Evolutionary conservation across 2,113 vertebrate genomes (phyloP).

Genomic region (Apeltes quadracus): DNA sequence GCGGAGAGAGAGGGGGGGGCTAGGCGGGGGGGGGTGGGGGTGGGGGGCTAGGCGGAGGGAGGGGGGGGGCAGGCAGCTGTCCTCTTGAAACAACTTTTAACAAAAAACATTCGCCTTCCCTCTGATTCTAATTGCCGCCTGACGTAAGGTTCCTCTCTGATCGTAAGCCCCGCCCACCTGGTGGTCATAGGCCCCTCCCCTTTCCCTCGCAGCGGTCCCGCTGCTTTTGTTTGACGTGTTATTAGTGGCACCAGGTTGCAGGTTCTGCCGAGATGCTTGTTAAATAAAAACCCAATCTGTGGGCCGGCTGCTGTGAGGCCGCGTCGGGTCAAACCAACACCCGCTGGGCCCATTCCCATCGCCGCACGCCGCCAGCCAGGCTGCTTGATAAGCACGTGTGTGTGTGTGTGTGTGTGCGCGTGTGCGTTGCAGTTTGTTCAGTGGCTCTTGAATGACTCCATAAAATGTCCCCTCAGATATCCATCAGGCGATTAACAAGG

Average conservation of each 20-base stretch:
- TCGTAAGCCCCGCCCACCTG: neutral
- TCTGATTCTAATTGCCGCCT: too few relatives aligned
- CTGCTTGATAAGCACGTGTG: conserved; percentile 6
- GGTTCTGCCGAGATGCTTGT: conserved; percentile 52
- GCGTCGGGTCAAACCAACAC: conserved; percentile 35
- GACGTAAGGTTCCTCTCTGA: too few relatives aligned
- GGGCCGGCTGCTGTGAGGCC: conserved; percentile 37
- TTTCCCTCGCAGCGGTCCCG: too few relatives aligned
- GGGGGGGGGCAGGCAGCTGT: conserved; percentile 42
- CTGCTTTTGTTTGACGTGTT: conserved; percentile 56
- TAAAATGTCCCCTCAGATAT: conserved; percentile 16
- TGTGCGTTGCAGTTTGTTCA: conserved; percentile 4
- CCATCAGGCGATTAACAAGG: conserved; percentile 16
- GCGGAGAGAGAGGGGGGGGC: conserved; percentile 49
- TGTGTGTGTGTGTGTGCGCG: neutral
- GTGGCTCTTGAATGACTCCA: neutral
- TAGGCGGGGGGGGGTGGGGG: conserved; percentile 17
- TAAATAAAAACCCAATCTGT: conserved; percentile 49
- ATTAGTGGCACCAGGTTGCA: conserved; percentile 48
- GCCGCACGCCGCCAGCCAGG: neutral
- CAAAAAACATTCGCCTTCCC: too few relatives aligned
- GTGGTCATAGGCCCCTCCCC: conserved; percentile 15
- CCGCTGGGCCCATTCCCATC: conserved; percentile 15
- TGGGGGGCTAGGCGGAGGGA: conserved; percentile 8
- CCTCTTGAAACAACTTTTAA: too few relatives aligned